Conservation (phyloP, 2,797 vertebrate genomes). For the Necrosyrtes monachus region DNA sequence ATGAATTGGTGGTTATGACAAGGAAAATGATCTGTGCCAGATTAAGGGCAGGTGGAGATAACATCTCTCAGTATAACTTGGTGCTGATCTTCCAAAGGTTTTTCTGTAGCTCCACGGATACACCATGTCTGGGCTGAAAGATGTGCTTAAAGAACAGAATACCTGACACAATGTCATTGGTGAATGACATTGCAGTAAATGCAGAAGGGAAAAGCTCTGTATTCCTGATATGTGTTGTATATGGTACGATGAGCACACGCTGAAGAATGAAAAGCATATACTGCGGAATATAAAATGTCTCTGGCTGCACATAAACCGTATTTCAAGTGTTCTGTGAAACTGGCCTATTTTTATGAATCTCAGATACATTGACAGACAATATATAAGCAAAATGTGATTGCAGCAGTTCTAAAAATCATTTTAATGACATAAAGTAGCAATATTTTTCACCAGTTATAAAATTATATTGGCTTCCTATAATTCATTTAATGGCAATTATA, state of each 20-base stretch:
- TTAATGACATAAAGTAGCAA: constrained; percentile 26
- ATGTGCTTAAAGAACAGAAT: rapidly evolving
- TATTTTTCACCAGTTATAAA: constrained; percentile 47
- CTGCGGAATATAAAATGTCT: background rate
- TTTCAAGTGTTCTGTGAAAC: background rate
- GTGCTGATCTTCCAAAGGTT: background rate
- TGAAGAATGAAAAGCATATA: background rate
- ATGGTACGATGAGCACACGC: background rate
- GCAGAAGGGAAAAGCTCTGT: background rate
- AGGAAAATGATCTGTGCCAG: background rate
- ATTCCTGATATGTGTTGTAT: background rate
- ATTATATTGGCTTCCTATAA: constrained; percentile 30
- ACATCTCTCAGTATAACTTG: background rate
- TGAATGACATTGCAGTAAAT: background rate
- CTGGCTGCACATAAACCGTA: constrained; percentile 15
- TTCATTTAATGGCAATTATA: constrained; percentile 51
- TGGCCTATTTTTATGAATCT: background rate
- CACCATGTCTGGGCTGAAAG: background rate
- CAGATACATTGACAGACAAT: background rate
- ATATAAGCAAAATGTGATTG: background rate
- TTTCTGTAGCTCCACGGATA: background rate
- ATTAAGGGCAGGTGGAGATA: background rate
- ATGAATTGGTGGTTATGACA: background rate
- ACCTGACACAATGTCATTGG: background rate
- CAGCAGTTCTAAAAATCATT: constrained; percentile 12